phyloP scores from a whole-genome alignment of 2,888 invertebrate species.

The Myopa tessellatipennis region DNA sequence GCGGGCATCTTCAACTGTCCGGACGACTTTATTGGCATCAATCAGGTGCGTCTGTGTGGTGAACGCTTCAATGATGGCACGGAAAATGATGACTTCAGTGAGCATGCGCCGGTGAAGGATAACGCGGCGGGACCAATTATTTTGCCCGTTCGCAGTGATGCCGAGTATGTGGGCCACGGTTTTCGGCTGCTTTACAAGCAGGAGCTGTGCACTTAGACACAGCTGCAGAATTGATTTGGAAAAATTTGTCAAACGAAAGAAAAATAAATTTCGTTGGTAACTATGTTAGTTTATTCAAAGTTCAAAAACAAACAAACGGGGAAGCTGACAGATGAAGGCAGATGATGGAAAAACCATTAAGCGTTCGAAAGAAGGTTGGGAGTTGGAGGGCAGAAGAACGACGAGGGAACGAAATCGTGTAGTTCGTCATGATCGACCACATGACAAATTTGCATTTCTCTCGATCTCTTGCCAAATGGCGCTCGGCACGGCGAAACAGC shows the following conservation, averaged over 20 bases:
- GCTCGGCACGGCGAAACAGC: background rate
- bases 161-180: constrained; percentile 75
- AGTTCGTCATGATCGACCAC: constrained; percentile 24
- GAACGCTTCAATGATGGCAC: constrained; percentile 79
- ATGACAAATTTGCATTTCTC: constrained; percentile 31
- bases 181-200: constrained; percentile 78
- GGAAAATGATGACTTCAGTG: constrained; percentile 71
- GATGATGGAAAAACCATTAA: background rate
- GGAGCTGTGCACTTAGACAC: constrained; percentile 71
- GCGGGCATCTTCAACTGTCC: constrained; percentile 82
- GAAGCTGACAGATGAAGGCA: too few relatives aligned
- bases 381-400: background rate
- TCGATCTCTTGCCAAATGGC: background rate
- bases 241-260: constrained; percentile 5
- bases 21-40: constrained; percentile 78
- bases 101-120: constrained; percentile 79
- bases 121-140: constrained; percentile 77
- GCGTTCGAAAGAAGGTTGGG: background rate
- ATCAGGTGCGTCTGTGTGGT: constrained; percentile 79
- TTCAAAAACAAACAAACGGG: too few relatives aligned
- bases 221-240: background rate
- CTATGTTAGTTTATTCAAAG: too few relatives aligned
- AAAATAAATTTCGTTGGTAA: too few relatives aligned
- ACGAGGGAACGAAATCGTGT: constrained; percentile 8
- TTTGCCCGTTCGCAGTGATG: constrained; percentile 76